phyloP scores from a whole-genome alignment of 2,113 vertebrate species.

The Paraplagusia blochii region DNA sequence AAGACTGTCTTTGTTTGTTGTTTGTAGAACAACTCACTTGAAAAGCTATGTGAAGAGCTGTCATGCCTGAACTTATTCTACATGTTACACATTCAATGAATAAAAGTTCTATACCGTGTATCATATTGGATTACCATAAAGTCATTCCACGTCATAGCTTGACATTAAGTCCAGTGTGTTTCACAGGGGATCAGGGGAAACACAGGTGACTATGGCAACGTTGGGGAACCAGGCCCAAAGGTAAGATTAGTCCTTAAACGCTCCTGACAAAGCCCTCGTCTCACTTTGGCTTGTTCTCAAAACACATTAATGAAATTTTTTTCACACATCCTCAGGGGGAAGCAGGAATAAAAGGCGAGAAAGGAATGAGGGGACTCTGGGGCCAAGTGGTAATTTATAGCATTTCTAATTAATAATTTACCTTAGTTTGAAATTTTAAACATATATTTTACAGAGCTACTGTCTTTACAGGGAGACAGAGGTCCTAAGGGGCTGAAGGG shows the following conservation, averaged over 20 bases:
- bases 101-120: no score
- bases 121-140: no score
- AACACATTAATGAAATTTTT: slow-evolving; percentile 39
- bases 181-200: slow-evolving; percentile 63
- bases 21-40: no score
- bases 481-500: slow-evolving; percentile 78
- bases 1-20: no score
- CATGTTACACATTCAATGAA: no score
- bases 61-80: no score
- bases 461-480: slow-evolving; percentile 66
- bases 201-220: slow-evolving; percentile 60
- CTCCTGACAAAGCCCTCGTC: slow-evolving; percentile 4
- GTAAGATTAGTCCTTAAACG: slow-evolving; percentile 36
- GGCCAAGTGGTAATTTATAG: slow-evolving; percentile 61
- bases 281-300: slow-evolving; percentile 11
- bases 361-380: slow-evolving; percentile 68
- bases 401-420: slow-evolving; percentile 8
- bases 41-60: no score
- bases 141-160: not conserved
- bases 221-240: slow-evolving; percentile 68
- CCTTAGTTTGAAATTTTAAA: slow-evolving; percentile 3
- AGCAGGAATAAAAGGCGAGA: slow-evolving; percentile 71
- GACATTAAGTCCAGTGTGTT: slow-evolving; percentile 20
- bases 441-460: slow-evolving; percentile 32
- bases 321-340: slow-evolving; percentile 59